A percentile compares a stretch with the other conserved stretches of the same genome.
phyloP scores from a whole-genome alignment of 1,140 invertebrate species.

The Rhopalosiphum padi region DNA sequence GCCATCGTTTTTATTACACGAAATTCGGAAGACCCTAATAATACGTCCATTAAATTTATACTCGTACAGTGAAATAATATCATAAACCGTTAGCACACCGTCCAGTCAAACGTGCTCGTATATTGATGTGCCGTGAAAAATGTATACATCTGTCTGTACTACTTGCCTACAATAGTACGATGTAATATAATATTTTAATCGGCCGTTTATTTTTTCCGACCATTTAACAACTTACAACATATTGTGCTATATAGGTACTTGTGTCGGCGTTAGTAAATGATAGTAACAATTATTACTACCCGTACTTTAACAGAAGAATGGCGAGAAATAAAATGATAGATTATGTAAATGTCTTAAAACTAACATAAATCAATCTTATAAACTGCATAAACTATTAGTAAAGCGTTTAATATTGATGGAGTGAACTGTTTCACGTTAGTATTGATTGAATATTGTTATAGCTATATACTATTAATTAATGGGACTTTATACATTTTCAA shows the following conservation, averaged over 20 bases:
- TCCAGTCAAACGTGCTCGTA: neutral
- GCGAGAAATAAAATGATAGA: neutral
- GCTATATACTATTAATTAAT: neutral
- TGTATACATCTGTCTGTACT: neutral
- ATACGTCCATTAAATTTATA: neutral
- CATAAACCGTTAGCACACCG: constrained; percentile 4
- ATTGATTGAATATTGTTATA: neutral
- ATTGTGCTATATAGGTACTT: neutral
- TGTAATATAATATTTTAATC: neutral
- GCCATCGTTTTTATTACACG: neutral
- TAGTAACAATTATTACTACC: neutral
- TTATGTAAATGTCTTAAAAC: neutral
- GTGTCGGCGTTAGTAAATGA: neutral
- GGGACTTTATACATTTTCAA: neutral
- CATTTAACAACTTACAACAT: neutral
- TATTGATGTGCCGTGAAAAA: neutral
- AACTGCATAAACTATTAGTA: neutral
- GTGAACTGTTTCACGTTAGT: neutral
- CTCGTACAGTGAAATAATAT: neutral
- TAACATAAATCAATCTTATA: constrained; percentile 16
- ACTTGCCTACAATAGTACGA: neutral
- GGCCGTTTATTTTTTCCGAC: too few relatives aligned
- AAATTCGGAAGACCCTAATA: constrained; percentile 9
- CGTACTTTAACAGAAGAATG: neutral
- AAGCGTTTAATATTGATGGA: neutral